Percentiles rank a stretch among this genome's conserved stretches.
Conservation (phyloP, 1,140 invertebrate species). For the Ceratoteleas bidentatus region DNA sequence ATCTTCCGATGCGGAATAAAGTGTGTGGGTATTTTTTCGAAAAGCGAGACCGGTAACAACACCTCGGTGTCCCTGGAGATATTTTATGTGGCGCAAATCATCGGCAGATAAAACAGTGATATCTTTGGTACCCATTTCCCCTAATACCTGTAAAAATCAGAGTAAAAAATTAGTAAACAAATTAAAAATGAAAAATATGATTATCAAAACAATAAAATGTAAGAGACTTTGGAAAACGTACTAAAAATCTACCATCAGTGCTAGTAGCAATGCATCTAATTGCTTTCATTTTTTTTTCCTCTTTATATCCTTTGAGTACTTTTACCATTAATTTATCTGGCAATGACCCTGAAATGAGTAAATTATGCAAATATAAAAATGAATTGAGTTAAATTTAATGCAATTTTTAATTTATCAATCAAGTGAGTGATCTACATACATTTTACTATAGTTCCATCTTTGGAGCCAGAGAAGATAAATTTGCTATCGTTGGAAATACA, state of each 20-base stretch:
- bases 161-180: too few species aligned
- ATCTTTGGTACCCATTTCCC: conserved; percentile 85
- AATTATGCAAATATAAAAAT: conserved; percentile 5
- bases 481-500: conserved; percentile 89
- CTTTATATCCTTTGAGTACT: conserved; percentile 81
- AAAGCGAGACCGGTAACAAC: conserved; percentile 91
- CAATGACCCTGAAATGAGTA: conserved; percentile 81
- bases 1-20: conserved; percentile 93
- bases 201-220: too few species aligned
- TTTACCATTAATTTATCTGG: conserved; percentile 82
- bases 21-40: conserved; percentile 91
- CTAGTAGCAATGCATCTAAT: conserved; percentile 89
- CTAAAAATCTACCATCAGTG: conserved; percentile 92
- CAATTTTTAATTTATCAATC: too few species aligned
- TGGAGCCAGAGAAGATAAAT: conserved; percentile 91
- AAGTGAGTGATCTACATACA: conserved; percentile 81
- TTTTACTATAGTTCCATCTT: conserved; percentile 94
- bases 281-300: conserved; percentile 80
- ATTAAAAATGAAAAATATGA: too few species aligned
- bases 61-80: conserved; percentile 90
- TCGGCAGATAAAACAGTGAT: conserved; percentile 93
- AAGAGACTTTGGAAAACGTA: too few species aligned
- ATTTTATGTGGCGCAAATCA: conserved; percentile 89
- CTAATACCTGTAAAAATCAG: too few species aligned
- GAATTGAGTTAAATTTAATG: too few species aligned